Evolutionary conservation across 2,797 vertebrate species (phyloP), one percentile per base, ranked within the genome.

Genomic region (Cryptoblepharus egeriae): DNA sequence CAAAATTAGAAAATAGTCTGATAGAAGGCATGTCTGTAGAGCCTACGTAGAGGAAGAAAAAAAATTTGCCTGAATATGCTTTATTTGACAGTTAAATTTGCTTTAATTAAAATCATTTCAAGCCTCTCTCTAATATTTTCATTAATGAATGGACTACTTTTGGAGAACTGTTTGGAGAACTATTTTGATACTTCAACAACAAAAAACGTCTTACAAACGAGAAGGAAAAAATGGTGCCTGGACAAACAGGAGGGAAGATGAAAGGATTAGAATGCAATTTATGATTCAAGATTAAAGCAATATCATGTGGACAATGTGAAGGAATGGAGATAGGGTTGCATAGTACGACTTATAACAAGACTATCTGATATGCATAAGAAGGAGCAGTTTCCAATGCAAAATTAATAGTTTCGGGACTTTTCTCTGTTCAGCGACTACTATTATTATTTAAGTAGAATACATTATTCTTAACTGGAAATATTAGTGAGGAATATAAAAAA

Each of bases 231-330:
- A 71, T 1, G 30, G 49, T 37, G 57, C 3, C 63, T 73, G 82
- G 22, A 32, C 2, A 61, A 24, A 7, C 1, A 61, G 24, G 8
- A 1, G 61, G 32, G 45, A 49, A 74, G 22, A 78, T n/a, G 49
- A 86, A 75, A 87, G 42, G 10, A 57, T 87, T 74, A 78, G 61
- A 73, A 39, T 10, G 20, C 52, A 64, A 87, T 37, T 63, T 70
- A 70, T 39, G 30, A 87, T 70, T 77, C 70, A 45, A 45, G 37
- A 84, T 90, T 85, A 88, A 71, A 26, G 78, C 45, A 83, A 81
- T 82, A 80, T 26, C 80, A 11, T 77, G 1, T 75, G 20, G 83
- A 55, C 52, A 52, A 15, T 52, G 15, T 84, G 42, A 80, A 81
- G 30, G 28, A 72, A 88, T 88, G 74, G 74, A 52, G 86, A 26